phyloP scores from a whole-genome alignment of 2,797 vertebrate genomes.

The Anguilla megastoma region DNA sequence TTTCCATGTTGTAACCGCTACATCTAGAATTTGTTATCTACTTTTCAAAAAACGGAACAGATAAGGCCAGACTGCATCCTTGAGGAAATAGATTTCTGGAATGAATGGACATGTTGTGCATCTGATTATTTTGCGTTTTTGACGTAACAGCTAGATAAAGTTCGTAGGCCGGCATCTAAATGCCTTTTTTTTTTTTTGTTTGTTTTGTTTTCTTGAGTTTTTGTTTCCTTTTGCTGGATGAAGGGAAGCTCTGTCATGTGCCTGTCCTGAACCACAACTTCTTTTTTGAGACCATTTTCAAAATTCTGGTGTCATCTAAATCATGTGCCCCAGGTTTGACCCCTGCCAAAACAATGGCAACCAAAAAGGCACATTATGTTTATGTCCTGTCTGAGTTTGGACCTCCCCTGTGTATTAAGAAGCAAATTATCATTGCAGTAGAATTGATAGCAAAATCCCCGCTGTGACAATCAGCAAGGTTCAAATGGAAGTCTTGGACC shows the following conservation, averaged over 20 bases:
- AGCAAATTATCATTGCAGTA: background rate
- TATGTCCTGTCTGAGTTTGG: background rate
- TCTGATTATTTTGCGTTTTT: no score
- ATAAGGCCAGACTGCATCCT: no score
- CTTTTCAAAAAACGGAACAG: no score
- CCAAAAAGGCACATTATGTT: background rate
- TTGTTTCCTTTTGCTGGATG: background rate
- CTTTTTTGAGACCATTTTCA: background rate
- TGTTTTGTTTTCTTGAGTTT: background rate
- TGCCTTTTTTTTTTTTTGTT: background rate
- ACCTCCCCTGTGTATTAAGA: background rate
- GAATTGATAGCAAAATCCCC: background rate
- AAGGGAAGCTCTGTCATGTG: background rate
- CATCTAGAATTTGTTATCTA: background rate
- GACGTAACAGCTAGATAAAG: background rate
- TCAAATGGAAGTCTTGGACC: background rate
- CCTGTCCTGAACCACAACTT: background rate
- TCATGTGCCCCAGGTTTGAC: background rate
- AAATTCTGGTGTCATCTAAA: background rate
- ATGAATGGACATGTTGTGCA: no score
- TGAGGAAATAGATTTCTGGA: no score
- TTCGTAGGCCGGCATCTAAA: background rate
- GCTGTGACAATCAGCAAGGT: background rate
- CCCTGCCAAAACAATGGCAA: background rate
- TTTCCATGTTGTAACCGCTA: background rate